These are phyloP conservation scores for Caenorhabditis sulstoni DNA, from an alignment of 2,888 invertebrate species.

Conservation along the genomic window DNA sequence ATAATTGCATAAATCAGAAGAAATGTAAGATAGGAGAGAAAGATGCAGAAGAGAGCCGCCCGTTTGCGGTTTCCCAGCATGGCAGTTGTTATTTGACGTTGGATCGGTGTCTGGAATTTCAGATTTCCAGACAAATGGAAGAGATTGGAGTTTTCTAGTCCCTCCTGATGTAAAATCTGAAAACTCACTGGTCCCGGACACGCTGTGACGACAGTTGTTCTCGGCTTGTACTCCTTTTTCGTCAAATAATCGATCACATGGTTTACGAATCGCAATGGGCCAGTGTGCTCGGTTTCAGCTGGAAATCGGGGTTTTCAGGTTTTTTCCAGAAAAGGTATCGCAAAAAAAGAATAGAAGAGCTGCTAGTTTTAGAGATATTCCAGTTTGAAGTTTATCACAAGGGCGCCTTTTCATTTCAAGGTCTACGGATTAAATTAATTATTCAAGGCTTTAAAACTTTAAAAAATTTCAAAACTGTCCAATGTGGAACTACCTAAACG, in stretches of 20 bases:
- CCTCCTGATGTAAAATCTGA: no score
- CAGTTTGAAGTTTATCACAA: no score
- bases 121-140: background rate
- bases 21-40: slow-evolving; percentile 69
- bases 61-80: slow-evolving; percentile 76
- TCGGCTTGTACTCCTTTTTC: slow-evolving; percentile 44
- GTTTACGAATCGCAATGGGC: slow-evolving; percentile 48
- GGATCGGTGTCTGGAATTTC: slow-evolving; percentile 64
- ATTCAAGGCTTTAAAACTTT: no score
- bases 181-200: slow-evolving; percentile 53
- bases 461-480: no score
- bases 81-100: slow-evolving; percentile 71
- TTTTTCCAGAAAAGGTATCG: no score
- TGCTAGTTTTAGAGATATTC: no score
- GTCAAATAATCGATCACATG: slow-evolving; percentile 54
- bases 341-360: no score
- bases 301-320: background rate
- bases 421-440: no score
- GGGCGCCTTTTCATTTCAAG: no score
- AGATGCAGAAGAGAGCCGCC: slow-evolving; percentile 68
- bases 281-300: slow-evolving; percentile 55
- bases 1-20: slow-evolving; percentile 71
- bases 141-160: no score
- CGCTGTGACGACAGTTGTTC: slow-evolving; percentile 56
- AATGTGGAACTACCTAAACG: no score